Conservation (phyloP, 2,113 vertebrate genomes). For the Eclectus roratus region DNA sequence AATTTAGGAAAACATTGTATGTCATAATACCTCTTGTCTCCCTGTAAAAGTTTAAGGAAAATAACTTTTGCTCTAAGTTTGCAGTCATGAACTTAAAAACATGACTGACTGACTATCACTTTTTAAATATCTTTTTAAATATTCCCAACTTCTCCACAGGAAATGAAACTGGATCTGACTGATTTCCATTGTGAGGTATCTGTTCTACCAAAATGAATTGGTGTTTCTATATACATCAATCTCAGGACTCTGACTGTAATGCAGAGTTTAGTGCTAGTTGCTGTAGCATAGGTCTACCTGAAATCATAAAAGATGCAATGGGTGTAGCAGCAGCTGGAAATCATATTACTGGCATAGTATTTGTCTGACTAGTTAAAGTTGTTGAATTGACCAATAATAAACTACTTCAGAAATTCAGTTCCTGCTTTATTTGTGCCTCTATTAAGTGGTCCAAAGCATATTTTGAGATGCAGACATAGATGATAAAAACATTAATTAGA, state of each 20-base stretch:
- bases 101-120: background rate
- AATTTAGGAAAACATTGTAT: background rate
- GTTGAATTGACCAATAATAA: background rate
- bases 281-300: background rate
- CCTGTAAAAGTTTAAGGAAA: background rate
- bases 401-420: background rate
- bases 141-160: background rate
- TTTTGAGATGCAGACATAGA: background rate
- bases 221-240: background rate
- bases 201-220: background rate
- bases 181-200: background rate
- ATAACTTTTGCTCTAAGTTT: background rate
- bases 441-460: background rate
- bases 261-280: background rate
- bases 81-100: background rate
- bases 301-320: background rate
- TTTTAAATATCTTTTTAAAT: background rate
- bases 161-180: background rate
- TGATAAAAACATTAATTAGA: background rate
- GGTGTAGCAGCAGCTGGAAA: background rate
- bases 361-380: background rate
- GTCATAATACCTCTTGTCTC: background rate
- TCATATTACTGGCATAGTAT: background rate
- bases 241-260: background rate
- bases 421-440: background rate